These are phyloP conservation scores for Gnathonemus longibarbis DNA, from an alignment of 2,113 vertebrate species.

Conservation along the genomic window DNA sequence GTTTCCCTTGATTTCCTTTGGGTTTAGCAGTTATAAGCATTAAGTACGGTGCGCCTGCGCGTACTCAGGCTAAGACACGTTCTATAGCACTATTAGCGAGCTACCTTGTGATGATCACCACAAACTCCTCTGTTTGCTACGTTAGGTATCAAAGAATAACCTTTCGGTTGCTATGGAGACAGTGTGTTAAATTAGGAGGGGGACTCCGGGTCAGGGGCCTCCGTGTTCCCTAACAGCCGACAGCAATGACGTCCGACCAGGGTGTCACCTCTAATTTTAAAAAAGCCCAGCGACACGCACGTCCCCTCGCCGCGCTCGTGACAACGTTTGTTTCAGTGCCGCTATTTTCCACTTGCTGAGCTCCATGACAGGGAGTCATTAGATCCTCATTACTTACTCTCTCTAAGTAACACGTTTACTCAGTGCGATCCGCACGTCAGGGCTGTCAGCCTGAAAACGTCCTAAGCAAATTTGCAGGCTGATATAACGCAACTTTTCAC, in stretches of 20 bases:
- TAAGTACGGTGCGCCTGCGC: not conserved
- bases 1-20: not conserved
- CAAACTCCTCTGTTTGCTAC: not conserved
- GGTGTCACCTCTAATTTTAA: not conserved
- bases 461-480: not conserved
- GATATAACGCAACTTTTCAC: not conserved
- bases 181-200: not conserved
- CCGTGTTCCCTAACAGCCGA: not conserved
- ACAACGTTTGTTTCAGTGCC: not conserved
- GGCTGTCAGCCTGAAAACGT: not conserved
- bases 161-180: not conserved
- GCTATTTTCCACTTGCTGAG: constrained; percentile 9
- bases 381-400: constrained; percentile 10
- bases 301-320: not conserved
- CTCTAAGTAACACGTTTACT: constrained; percentile 3
- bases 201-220: not conserved
- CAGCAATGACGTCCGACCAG: not conserved
- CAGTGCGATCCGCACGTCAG: not conserved
- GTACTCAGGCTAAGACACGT: not conserved
- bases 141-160: not conserved
- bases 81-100: not conserved
- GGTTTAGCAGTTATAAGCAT: not conserved
- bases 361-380: constrained; percentile 11
- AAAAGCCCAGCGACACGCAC: not conserved
- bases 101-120: not conserved